Conservation (phyloP, 2,113 vertebrate species). For the Microcebus ravelobensis region DNA sequence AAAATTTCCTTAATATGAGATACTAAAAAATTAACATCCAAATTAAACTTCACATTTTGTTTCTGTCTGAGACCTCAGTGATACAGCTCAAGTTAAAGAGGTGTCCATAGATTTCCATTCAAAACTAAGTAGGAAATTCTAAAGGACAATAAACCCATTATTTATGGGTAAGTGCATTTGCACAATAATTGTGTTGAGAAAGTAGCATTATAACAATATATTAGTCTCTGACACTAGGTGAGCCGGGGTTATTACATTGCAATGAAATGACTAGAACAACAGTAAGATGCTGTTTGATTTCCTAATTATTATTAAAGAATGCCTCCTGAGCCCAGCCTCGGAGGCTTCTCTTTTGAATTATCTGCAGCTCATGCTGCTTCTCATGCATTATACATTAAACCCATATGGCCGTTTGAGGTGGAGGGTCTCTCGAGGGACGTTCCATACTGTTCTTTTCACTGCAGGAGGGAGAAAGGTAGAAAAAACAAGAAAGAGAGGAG, state of each 20-base stretch:
- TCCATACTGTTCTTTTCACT: constrained; percentile 71
- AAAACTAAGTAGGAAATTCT: constrained; percentile 47
- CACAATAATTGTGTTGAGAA: constrained; percentile 55
- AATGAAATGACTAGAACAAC: constrained; percentile 76
- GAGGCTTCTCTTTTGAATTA: constrained; percentile 75
- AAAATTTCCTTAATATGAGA: background rate
- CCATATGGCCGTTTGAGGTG: constrained; percentile 80
- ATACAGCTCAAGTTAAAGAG: background rate
- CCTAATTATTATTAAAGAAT: constrained; percentile 82
- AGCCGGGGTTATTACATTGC: constrained; percentile 70
- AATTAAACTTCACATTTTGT: constrained; percentile 18
- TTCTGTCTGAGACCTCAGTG: background rate
- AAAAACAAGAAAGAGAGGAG: constrained; percentile 40
- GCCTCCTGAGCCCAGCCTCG: constrained; percentile 79
- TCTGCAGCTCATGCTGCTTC: constrained; percentile 73
- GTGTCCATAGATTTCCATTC: background rate
- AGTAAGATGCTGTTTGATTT: constrained; percentile 81
- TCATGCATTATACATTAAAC: constrained; percentile 87
- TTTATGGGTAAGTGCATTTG: constrained; percentile 58
- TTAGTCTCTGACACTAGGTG: constrained; percentile 56
- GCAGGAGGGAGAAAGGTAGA: background rate
- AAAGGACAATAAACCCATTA: constrained; percentile 11
- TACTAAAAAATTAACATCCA: constrained; percentile 50
- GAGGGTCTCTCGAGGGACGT: constrained; percentile 71
- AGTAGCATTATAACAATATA: constrained; percentile 33